A percentile compares a stretch with the other conserved stretches of the same genome.
phyloP scores from a whole-genome alignment of 2,113 vertebrate species.

The Antechinus stuartii region DNA sequence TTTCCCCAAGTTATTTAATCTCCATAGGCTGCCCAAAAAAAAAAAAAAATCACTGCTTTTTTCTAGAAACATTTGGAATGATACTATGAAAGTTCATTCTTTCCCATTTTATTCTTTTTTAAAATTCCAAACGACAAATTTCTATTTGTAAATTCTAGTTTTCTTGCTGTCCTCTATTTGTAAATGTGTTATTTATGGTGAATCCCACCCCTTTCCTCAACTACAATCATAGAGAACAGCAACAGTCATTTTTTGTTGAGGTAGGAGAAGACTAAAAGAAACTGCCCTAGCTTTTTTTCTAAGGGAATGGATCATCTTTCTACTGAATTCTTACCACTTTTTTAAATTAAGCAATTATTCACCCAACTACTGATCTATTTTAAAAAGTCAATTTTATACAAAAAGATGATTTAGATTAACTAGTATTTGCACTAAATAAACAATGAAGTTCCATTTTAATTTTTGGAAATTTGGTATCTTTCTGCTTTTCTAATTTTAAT shows the following conservation, averaged over 20 bases:
- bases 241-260: neutral
- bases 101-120: neutral
- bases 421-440: conserved; percentile 28
- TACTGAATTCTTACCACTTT: neutral
- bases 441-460: conserved; percentile 67
- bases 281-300: neutral
- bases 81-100: neutral
- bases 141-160: neutral
- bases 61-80: neutral
- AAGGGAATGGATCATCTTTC: neutral
- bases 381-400: neutral
- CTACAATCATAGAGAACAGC: neutral
- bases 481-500: conserved; percentile 62
- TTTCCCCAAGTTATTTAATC: conserved; percentile 6
- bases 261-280: neutral
- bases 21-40: neutral
- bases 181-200: neutral
- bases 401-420: conserved; percentile 44
- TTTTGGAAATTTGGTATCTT: conserved; percentile 66
- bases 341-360: conserved; percentile 8
- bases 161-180: neutral
- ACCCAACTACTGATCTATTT: neutral
- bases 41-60: neutral
- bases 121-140: neutral
- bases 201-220: neutral